Conservation (phyloP, 2,888 invertebrate genomes). For the Drosophila borealis region DNA sequence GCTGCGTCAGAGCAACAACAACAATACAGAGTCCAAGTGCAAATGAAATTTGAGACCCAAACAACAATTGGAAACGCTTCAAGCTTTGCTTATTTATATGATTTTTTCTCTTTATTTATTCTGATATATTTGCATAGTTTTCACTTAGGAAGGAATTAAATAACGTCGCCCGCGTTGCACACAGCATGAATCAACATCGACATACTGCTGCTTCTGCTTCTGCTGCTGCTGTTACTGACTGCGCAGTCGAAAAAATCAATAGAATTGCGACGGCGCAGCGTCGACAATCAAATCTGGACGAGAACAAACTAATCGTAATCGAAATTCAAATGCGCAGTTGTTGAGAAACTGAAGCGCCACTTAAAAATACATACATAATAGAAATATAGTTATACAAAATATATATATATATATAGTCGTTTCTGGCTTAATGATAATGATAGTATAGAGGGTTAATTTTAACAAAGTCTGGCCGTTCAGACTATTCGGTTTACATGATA, state of each 20-base stretch:
- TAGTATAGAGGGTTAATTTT: conserved; percentile 19
- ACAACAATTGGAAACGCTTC: conserved; percentile 18
- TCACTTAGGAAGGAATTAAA: conserved; percentile 63
- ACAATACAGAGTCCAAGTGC: not conserved
- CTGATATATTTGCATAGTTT: conserved; percentile 61
- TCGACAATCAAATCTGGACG: conserved; percentile 15
- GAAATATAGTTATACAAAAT: conserved; percentile 57
- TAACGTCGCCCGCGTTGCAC: conserved; percentile 56
- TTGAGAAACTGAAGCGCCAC: conserved; percentile 25
- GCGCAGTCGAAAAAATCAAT: conserved; percentile 65
- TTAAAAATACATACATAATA: conserved; percentile 47
- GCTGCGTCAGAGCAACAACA: conserved; percentile 12
- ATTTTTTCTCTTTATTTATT: conserved; percentile 55
- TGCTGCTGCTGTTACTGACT: conserved; percentile 25
- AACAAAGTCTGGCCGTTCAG: conserved; percentile 27
- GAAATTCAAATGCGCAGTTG: conserved; percentile 66
- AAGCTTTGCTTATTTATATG: conserved; percentile 36
- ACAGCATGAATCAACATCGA: conserved; percentile 69
- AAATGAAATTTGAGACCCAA: conserved; percentile 1
- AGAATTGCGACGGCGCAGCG: conserved; percentile 69
- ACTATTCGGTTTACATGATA: conserved; percentile 90
- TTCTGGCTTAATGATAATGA: conserved; percentile 47
- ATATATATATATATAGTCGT: conserved; percentile 33
- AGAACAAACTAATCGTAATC: conserved; percentile 57
- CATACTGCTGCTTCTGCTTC: conserved; percentile 40